Evolutionary conservation across 2,888 invertebrate genomes (phyloP).

Genomic region (Augochlorella aurata): DNA sequence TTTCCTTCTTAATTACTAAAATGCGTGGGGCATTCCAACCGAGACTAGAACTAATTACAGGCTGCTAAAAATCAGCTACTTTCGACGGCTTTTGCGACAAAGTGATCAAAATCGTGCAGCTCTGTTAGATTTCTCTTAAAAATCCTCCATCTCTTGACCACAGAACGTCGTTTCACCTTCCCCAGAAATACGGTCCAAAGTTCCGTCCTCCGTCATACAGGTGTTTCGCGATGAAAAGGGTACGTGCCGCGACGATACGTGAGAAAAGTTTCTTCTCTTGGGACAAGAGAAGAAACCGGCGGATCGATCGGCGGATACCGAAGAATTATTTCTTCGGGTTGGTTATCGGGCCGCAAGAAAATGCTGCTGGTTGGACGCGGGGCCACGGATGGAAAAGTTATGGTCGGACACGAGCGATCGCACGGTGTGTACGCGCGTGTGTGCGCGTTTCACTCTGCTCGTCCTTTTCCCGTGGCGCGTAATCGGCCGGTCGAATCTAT

Average conservation of each 20-base stretch:
- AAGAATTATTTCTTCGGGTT: slow-evolving; percentile 51
- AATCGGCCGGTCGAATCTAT: slow-evolving; percentile 33
- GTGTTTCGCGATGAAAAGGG: not conserved
- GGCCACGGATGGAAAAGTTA: slow-evolving; percentile 32
- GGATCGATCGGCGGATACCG: slow-evolving; percentile 41
- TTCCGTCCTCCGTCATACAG: not conserved
- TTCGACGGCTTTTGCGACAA: no score
- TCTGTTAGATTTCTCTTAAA: no score
- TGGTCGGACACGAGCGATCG: slow-evolving; percentile 9
- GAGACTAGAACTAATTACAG: no score
- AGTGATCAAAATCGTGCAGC: no score
- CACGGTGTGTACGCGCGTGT: not conserved
- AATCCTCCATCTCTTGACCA: no score
- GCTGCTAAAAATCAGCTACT: no score
- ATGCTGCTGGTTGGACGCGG: slow-evolving; percentile 14
- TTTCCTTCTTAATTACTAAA: no score
- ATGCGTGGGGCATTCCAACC: no score
- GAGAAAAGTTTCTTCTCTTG: slow-evolving; percentile 32
- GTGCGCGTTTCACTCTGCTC: slow-evolving; percentile 22
- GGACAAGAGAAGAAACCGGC: slow-evolving; percentile 21
- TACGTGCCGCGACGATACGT: not conserved
- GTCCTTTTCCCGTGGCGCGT: slow-evolving; percentile 18
- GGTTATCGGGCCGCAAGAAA: slow-evolving; percentile 22
- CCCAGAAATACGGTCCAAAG: not conserved
- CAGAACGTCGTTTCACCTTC: no score